These are phyloP conservation scores for Macrosiphum euphorbiae DNA, from an alignment of 2,888 invertebrate genomes.

Conservation along the genomic window DNA sequence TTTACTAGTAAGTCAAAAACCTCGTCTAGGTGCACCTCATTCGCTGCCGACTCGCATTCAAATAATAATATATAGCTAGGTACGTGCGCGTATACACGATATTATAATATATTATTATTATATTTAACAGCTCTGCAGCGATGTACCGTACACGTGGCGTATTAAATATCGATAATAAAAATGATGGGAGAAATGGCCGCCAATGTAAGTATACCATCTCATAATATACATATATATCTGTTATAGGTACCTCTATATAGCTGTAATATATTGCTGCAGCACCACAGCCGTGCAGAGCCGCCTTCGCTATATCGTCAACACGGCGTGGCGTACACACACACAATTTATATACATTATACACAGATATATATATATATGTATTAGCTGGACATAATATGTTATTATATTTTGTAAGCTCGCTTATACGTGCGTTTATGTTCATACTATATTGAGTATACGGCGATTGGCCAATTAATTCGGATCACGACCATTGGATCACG, in stretches of 20 bases:
- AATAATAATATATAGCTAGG: neutral
- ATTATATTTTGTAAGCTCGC: neutral
- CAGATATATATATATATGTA: neutral
- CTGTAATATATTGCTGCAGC: neutral
- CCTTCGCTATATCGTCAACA: neutral
- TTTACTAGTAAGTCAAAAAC: neutral
- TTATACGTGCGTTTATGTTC: neutral
- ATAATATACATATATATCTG: neutral
- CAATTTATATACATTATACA: neutral
- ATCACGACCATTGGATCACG: constrained; percentile 65
- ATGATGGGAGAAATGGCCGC: constrained; percentile 20
- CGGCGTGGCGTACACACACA: neutral
- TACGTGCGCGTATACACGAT: neutral
- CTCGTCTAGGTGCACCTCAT: neutral
- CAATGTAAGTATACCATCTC: neutral
- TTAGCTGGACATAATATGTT: neutral
- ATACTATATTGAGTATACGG: neutral
- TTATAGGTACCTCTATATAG: neutral
- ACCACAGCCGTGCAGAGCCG: neutral
- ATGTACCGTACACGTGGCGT: neutral
- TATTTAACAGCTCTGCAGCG: neutral
- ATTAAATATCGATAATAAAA: neutral
- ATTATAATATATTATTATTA: neutral
- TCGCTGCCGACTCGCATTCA: neutral
- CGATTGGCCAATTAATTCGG: constrained; percentile 65